These are phyloP conservation scores for Sphaerophoria rueppellii DNA, from an alignment of 2,888 invertebrate species.

Conservation along the genomic window DNA sequence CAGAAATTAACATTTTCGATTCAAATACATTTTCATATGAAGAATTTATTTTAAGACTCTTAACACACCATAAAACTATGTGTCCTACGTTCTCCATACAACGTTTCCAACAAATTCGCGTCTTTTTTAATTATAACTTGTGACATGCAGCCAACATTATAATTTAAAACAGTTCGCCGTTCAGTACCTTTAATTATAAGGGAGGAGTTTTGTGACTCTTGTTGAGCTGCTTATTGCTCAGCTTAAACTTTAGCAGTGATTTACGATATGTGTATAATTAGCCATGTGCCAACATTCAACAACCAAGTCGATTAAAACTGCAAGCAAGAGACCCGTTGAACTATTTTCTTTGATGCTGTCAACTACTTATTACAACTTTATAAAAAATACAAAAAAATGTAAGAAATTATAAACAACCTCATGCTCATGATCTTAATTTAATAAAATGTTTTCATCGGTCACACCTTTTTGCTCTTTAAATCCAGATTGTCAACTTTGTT, in stretches of 20 bases:
- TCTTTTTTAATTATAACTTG: constrained; percentile 17
- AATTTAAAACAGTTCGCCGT: constrained; percentile 11
- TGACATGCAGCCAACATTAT: constrained; percentile 17
- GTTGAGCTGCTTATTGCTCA: constrained; percentile 18
- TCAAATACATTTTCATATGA: too few relatives aligned
- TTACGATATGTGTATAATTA: constrained; percentile 10
- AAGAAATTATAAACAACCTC: not conserved
- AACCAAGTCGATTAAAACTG: constrained; percentile 3
- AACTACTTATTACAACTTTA: not conserved
- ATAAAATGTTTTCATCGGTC: constrained; percentile 35
- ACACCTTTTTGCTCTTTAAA: constrained; percentile 46
- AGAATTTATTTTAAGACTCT: too few relatives aligned
- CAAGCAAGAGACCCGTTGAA: not conserved
- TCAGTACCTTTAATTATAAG: constrained; percentile 46
- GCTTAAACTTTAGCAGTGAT: constrained; percentile 29
- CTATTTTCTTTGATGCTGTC: constrained; percentile 14
- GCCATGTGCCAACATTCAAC: constrained; percentile 3
- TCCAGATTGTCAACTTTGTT: not conserved
- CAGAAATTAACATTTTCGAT: too few relatives aligned
- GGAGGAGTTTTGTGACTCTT: constrained; percentile 40
- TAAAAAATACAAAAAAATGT: constrained; percentile 4
- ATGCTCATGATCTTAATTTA: constrained; percentile 40
- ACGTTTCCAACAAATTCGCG: constrained; percentile 4
- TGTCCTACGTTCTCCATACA: too few relatives aligned
- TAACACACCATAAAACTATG: too few relatives aligned